phyloP scores from a whole-genome alignment of 2,113 vertebrate genomes.

The Dolichallabes microphthalmus region DNA sequence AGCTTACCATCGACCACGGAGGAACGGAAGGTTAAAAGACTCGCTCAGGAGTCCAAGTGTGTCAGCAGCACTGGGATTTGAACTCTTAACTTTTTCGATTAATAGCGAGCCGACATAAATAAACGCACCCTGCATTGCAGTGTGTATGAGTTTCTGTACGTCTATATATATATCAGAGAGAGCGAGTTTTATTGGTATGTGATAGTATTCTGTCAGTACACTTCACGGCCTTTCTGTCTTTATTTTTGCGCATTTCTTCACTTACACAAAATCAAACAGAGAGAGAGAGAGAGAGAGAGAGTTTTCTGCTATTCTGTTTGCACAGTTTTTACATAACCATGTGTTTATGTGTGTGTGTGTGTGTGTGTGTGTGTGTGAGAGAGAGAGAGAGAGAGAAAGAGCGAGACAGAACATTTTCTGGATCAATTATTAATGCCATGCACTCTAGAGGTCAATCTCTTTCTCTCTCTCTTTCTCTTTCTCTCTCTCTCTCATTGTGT shows the following conservation, averaged over 20 bases:
- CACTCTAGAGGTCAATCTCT: constrained; percentile 36
- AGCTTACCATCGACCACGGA: background rate
- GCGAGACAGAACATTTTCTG: constrained; percentile 39
- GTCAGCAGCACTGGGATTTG: background rate
- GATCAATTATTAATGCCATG: constrained; percentile 57
- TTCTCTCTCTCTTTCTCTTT: constrained; percentile 28
- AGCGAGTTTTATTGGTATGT: background rate
- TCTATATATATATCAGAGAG: background rate
- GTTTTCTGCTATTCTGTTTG: background rate
- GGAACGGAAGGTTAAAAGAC: background rate
- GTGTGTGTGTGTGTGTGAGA: background rate
- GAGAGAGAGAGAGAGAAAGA: background rate
- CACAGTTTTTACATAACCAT: background rate
- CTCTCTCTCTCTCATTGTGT: background rate
- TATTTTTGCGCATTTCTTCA: background rate
- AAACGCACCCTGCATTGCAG: background rate
- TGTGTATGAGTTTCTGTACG: background rate
- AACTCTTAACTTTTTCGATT: background rate
- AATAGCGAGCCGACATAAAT: background rate
- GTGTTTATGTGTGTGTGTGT: too few relatives aligned
- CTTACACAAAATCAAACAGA: background rate
- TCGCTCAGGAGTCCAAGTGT: background rate
- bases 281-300: background rate
- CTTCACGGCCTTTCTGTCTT: background rate
- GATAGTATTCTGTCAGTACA: background rate